Evolutionary conservation across 2,113 vertebrate genomes (phyloP).

Genomic region (Colinus virginianus): DNA sequence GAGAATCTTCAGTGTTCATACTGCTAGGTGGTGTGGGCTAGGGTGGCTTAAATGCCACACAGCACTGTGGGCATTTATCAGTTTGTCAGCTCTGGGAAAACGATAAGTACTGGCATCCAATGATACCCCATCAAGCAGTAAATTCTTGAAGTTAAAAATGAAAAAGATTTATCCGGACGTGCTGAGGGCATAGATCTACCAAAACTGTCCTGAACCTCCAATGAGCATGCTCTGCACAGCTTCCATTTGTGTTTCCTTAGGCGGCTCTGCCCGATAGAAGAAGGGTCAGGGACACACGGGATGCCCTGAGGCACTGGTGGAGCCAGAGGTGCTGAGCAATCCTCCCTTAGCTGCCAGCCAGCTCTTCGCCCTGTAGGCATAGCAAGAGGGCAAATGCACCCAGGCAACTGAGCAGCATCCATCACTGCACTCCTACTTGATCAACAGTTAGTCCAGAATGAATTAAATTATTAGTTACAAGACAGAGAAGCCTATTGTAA

Average conservation of each 20-base stretch:
- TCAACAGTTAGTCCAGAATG: not conserved
- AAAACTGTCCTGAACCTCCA: rapidly evolving
- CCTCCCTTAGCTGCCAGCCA: not conserved
- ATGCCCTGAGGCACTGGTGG: too few relatives aligned
- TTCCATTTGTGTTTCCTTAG: not conserved
- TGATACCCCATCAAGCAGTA: rapidly evolving
- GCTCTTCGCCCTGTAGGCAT: rapidly evolving
- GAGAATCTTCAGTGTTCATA: not conserved
- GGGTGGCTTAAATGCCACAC: not conserved
- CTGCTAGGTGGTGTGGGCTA: not conserved
- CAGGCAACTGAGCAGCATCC: rapidly evolving
- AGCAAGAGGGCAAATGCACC: rapidly evolving
- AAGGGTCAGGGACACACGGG: not conserved
- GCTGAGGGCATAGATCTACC: not conserved
- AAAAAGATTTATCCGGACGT: not conserved
- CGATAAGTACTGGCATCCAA: not conserved
- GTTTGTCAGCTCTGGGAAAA: not conserved
- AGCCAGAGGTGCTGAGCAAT: not conserved
- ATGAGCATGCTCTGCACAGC: rapidly evolving
- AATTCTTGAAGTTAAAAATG: not conserved
- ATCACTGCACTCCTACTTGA: not conserved
- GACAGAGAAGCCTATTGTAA: not conserved
- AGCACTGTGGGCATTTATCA: not conserved
- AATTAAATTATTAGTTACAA: not conserved
- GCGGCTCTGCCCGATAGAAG: not conserved